phyloP scores from a whole-genome alignment of 2,113 vertebrate species.

The Paradoxurus hermaphroditus region DNA sequence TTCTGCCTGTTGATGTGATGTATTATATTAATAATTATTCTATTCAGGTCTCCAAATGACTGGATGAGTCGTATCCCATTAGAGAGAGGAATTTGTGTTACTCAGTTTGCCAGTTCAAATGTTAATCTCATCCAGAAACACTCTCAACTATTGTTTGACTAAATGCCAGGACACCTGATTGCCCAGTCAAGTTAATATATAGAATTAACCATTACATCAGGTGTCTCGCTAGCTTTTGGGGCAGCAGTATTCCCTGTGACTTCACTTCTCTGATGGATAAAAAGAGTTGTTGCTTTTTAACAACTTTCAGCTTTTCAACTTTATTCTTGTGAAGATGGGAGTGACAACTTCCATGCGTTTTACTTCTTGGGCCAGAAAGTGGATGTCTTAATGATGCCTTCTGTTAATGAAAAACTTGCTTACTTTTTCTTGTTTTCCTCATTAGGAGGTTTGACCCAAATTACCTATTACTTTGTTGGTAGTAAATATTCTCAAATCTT shows the following conservation, averaged over 20 bases:
- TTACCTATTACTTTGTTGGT: neutral
- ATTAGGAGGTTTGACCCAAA: neutral
- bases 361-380: neutral
- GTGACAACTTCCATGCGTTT: neutral
- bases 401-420: neutral
- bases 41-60: neutral
- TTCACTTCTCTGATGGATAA: neutral
- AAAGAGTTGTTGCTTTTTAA: neutral
- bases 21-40: neutral
- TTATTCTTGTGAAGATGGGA: neutral
- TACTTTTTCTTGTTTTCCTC: neutral
- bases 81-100: neutral
- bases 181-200: neutral
- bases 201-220: neutral
- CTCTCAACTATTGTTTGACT: neutral
- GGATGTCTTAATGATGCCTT: neutral
- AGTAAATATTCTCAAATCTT: neutral
- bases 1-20: neutral
- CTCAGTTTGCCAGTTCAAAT: neutral
- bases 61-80: neutral
- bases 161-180: neutral
- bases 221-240: neutral
- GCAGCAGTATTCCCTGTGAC: neutral
- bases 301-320: neutral
- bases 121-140: neutral